Evolutionary conservation across 2,797 vertebrate species (phyloP), one percentile per base, ranked within the genome.

Genomic region (Halcyon badia): DNA sequence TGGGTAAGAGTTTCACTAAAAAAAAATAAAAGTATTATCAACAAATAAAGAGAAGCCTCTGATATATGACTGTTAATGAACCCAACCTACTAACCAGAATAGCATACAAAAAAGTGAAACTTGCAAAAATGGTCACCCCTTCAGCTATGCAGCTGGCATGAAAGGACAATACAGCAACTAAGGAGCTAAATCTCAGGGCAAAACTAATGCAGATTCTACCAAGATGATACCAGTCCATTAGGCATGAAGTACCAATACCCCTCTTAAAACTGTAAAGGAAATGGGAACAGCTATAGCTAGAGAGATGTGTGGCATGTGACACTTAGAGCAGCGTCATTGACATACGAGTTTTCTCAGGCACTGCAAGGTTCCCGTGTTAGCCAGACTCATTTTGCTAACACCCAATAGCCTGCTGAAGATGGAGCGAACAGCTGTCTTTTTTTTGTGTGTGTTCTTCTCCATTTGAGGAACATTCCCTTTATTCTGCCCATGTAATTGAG

Each of bases 291-390:
- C 26, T n/a, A 26, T 12, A 66, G 54, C 20, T 80, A 78, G 48
- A 51, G 11, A 65, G 49, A 35, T 69, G 56, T 7, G 39, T 1
- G 0, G 46, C 33, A 12, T 6, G 0, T 44, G 42, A 66, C 1
- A 2, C 39, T 41, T 54, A 9, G 0, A 20, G 6, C 46, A 83
- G 46, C 3, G 48, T 24, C 24, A 72, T 22, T 3, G 3, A 37
- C 41, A 21, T 10, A 11, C 22, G 30, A 2, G 4, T 25, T 44
- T 83, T 46, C 33, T 42, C 76, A 70, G 51, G n/a, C 11, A 18
- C 35, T 22, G 4, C 11, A 51, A n/a, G 58, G n/a, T 17, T 80
- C 69, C 66, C 79, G 19, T 48, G 37, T 42, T 30, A 77, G 31
- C 51, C 41, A 48, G 46, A 44, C 46, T 51, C 24, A 31, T 61